phyloP scores from a whole-genome alignment of 2,797 vertebrate genomes.

The Pipistrellus kuhlii region DNA sequence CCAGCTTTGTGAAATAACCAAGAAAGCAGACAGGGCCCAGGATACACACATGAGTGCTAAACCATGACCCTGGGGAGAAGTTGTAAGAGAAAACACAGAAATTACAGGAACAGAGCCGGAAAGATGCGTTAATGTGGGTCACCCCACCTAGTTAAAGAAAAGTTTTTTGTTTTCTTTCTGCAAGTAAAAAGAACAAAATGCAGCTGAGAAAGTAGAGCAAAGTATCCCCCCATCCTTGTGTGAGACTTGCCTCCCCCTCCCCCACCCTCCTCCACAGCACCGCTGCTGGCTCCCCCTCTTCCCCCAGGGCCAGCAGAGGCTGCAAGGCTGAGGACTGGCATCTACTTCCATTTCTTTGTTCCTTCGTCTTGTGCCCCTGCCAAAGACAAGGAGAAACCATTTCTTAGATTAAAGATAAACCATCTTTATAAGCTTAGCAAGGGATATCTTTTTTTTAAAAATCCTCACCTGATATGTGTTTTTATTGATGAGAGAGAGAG shows the following conservation, averaged over 20 bases:
- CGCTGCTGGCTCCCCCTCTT: constrained; percentile 86
- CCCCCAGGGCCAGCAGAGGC: constrained; percentile 82
- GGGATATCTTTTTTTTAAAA: not conserved
- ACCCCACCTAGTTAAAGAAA: constrained; percentile 74
- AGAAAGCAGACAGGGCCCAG: constrained; percentile 72
- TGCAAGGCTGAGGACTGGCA: constrained; percentile 89
- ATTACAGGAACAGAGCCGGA: constrained; percentile 79
- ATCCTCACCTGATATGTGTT: not conserved
- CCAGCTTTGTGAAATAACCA: constrained; percentile 74
- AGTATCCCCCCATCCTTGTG: constrained; percentile 74
- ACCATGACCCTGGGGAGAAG: constrained; percentile 52
- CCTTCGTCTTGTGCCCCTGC: constrained; percentile 78
- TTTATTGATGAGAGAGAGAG: not conserved
- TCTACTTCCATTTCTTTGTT: constrained; percentile 75
- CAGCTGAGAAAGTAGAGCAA: constrained; percentile 86
- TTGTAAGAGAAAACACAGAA: constrained; percentile 79
- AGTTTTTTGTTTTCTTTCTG: constrained; percentile 64
- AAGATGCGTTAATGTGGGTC: constrained; percentile 61
- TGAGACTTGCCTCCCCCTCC: constrained; percentile 81
- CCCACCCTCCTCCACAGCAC: constrained; percentile 84
- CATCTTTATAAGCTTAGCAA: constrained; percentile 32
- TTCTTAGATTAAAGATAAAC: constrained; percentile 64
- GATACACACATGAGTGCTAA: constrained; percentile 40
- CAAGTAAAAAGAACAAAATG: constrained; percentile 82
- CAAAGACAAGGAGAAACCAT: constrained; percentile 49